Conservation (phyloP, 2,888 invertebrate species). For the Orthosia cruda region DNA sequence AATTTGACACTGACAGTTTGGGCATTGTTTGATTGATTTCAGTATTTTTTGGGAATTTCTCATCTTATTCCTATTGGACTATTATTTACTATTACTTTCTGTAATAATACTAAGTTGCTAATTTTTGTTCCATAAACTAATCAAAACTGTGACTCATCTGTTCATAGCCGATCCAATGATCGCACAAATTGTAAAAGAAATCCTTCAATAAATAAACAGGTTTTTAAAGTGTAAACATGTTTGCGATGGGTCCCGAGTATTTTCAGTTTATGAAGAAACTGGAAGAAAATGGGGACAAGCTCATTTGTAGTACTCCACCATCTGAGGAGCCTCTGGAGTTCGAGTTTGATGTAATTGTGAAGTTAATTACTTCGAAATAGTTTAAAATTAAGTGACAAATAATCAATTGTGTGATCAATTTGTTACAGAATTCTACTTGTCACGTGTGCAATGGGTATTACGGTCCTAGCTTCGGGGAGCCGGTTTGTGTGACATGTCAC, state of each 20-base stretch:
- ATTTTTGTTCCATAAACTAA: not conserved
- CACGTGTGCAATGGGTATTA: slow-evolving; percentile 98
- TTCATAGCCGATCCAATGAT: not conserved
- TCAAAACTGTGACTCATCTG: not conserved
- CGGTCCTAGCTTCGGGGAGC: slow-evolving; percentile 97
- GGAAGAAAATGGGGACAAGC: slow-evolving; percentile 88
- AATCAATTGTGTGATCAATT: not conserved
- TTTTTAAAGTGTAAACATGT: slow-evolving; percentile 74
- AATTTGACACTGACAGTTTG: no score
- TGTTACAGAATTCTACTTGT: slow-evolving; percentile 93
- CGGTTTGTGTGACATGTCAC: slow-evolving; percentile 98
- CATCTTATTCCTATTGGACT: not conserved
- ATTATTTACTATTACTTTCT: no score
- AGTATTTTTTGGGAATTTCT: not conserved
- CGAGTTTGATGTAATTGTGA: slow-evolving; percentile 84
- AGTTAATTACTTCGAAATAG: not conserved
- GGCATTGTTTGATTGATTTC: not conserved
- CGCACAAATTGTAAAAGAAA: not conserved
- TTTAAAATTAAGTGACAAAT: not conserved
- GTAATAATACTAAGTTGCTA: not conserved
- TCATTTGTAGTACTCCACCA: slow-evolving; percentile 77
- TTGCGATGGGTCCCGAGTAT: slow-evolving; percentile 85
- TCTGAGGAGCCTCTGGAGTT: slow-evolving; percentile 84
- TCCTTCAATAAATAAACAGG: slow-evolving; percentile 5
- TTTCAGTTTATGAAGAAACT: slow-evolving; percentile 85